phyloP scores from a whole-genome alignment of 2,888 invertebrate genomes.

The Zygothrica quintamaculata region DNA sequence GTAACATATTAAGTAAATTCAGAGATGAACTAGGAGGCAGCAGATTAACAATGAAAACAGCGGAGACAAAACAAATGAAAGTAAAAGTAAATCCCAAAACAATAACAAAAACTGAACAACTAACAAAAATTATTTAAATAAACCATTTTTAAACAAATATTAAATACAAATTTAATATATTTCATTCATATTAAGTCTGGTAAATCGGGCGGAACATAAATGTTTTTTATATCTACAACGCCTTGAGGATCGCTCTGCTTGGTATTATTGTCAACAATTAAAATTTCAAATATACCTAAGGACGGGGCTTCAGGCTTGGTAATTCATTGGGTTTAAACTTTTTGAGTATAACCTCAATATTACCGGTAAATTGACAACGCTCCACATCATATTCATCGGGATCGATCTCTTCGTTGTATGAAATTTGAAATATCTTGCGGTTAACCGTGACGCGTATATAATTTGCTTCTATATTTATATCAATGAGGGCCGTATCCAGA shows the following conservation, averaged over 20 bases:
- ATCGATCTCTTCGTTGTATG: slow-evolving; percentile 92
- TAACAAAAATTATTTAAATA: slow-evolving; percentile 76
- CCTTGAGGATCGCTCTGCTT: slow-evolving; percentile 37
- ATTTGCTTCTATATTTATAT: slow-evolving; percentile 93
- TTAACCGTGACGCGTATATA: slow-evolving; percentile 92
- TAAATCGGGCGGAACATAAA: slow-evolving; percentile 63
- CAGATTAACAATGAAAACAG: too few relatives aligned
- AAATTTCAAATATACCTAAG: not conserved
- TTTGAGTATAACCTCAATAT: slow-evolving; percentile 92
- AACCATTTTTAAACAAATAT: slow-evolving; percentile 75
- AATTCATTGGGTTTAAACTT: slow-evolving; percentile 86
- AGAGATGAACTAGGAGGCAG: too few relatives aligned
- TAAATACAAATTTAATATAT: not conserved
- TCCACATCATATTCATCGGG: slow-evolving; percentile 89
- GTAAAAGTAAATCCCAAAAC: too few relatives aligned
- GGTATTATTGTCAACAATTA: not conserved
- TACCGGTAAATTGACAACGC: slow-evolving; percentile 93
- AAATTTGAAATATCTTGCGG: slow-evolving; percentile 94
- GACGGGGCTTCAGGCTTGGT: slow-evolving; percentile 16
- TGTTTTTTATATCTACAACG: slow-evolving; percentile 66
- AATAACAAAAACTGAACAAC: slow-evolving; percentile 34
- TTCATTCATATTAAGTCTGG: slow-evolving; percentile 71
- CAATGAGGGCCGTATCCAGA: slow-evolving; percentile 92
- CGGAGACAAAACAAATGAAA: too few relatives aligned
- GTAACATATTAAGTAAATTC: too few relatives aligned